Evolutionary conservation across 2,113 vertebrate species (phyloP), one percentile per base, ranked within the genome.

Genomic region (Pseudopodoces humilis): DNA sequence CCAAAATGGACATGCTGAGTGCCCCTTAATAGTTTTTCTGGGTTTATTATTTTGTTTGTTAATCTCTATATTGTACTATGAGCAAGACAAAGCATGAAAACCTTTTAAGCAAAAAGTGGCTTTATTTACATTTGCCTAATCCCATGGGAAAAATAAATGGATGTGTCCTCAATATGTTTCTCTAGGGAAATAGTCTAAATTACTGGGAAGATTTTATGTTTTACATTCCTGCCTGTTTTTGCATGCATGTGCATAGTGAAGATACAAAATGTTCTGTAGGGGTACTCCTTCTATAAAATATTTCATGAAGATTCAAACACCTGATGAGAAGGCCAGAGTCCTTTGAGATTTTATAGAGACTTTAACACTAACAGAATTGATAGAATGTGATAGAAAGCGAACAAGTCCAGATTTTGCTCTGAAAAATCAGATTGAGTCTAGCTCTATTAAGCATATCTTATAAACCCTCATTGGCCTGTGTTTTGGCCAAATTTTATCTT

Each of bases 81-180:
- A 86, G 31, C 18, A 90, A 88, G 80, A 90, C 47, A 74, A 86
- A 91, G 39, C 3, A 0, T 74, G n/a, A 63, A 88, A 87, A 83
- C 43, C 33, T 93, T 93, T 96, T 74, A 49, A 88, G 27, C 83
- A 90, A 86, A 90, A 93, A 41, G 4, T 63, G 35, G 28, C 56
- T 56, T 95, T 95, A 90, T 90, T 96, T 95, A 93, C 63, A 83
- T 90, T 87, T 94, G 24, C 33, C 16, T 93, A 59, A 88, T 83
- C 84, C 71, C 78, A 65, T 27, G 71, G 43, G 78, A 90, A 77
- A 63, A 83, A 74, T 71, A 90, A 92, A 88, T 77, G 3, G 65
- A 67, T 85, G 27, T 70, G 55, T 95, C 72, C 28, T 94, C 44
- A n/a, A 13, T 33, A 31, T 37, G 69, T 77, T 86, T 90, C 82